phyloP scores from a whole-genome alignment of 2,888 invertebrate genomes.

The Ectemnius cavifrons region DNA sequence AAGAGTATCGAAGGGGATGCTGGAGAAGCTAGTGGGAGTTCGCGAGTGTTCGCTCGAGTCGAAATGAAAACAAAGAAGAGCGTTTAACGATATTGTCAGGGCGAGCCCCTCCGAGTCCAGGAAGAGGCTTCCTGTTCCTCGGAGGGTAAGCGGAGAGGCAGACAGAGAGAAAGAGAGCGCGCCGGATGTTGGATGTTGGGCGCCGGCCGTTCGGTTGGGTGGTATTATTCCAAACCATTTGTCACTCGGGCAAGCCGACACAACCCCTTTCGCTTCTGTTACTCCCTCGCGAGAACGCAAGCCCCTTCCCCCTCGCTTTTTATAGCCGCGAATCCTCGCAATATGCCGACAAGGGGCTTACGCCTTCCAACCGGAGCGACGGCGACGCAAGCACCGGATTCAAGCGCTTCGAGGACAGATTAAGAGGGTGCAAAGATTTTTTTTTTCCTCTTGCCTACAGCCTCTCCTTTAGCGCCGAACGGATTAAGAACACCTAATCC shows the following conservation, averaged over 20 bases:
- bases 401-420: constrained; percentile 65
- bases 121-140: constrained; percentile 50
- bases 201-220: constrained; percentile 69
- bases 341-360: constrained; percentile 77
- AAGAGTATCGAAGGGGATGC: neutral
- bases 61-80: constrained; percentile 69
- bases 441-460: constrained; percentile 39
- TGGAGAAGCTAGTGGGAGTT: neutral
- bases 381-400: too few species aligned
- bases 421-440: constrained; percentile 73
- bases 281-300: constrained; percentile 43
- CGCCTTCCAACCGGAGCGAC: constrained; percentile 48
- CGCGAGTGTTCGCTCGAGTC: constrained; percentile 20
- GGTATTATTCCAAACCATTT: constrained; percentile 78
- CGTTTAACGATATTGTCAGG: constrained; percentile 71
- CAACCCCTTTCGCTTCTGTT: constrained; percentile 72
- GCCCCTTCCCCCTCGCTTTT: constrained; percentile 64
- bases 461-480: constrained; percentile 32
- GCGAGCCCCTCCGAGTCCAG: constrained; percentile 51
- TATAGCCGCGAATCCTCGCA: constrained; percentile 77
- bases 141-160: constrained; percentile 25
- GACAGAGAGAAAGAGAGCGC: constrained; percentile 54
- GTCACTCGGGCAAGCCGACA: constrained; percentile 73
- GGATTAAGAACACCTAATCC: constrained; percentile 62
- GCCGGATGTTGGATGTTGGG: constrained; percentile 62